phyloP scores from a whole-genome alignment of 2,797 vertebrate genomes.

The Characodon lateralis region DNA sequence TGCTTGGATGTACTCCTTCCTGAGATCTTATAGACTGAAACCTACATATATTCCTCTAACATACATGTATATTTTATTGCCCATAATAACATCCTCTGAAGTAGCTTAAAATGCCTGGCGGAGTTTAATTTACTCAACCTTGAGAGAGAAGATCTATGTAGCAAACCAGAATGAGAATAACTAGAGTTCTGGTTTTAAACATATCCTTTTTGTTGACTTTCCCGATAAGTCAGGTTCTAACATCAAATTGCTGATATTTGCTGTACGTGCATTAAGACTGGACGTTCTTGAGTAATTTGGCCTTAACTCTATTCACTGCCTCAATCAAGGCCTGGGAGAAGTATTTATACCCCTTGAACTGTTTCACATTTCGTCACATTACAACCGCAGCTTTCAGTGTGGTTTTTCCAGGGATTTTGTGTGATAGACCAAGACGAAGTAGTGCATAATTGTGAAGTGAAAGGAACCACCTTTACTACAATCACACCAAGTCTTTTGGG shows the following conservation, averaged over 20 bases:
- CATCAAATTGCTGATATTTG: slow-evolving; percentile 44
- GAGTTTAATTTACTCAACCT: slow-evolving; percentile 78
- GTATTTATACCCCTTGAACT: slow-evolving; percentile 6
- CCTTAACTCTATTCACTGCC: slow-evolving; percentile 80
- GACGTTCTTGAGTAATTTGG: slow-evolving; percentile 72
- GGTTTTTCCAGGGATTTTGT: not conserved
- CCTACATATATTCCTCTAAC: slow-evolving; percentile 84
- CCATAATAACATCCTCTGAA: slow-evolving; percentile 77
- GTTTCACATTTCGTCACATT: not conserved
- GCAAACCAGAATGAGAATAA: slow-evolving; percentile 65
- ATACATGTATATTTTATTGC: slow-evolving; percentile 84
- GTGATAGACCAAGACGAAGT: not conserved
- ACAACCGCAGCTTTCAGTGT: not conserved
- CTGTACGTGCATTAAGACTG: slow-evolving; percentile 59
- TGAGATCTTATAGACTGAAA: slow-evolving; percentile 78
- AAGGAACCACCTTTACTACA: not conserved
- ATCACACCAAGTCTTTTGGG: not conserved
- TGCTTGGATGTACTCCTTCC: slow-evolving; percentile 82
- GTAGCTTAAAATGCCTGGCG: slow-evolving; percentile 70
- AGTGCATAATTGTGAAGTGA: not conserved
- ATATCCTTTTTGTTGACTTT: slow-evolving; percentile 58
- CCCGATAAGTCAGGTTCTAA: slow-evolving; percentile 64
- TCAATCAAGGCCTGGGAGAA: slow-evolving; percentile 24
- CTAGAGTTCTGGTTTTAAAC: slow-evolving; percentile 48
- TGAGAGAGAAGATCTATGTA: slow-evolving; percentile 65